phyloP scores from a whole-genome alignment of 1,140 invertebrate species.

The Xylocopa sonorina region DNA sequence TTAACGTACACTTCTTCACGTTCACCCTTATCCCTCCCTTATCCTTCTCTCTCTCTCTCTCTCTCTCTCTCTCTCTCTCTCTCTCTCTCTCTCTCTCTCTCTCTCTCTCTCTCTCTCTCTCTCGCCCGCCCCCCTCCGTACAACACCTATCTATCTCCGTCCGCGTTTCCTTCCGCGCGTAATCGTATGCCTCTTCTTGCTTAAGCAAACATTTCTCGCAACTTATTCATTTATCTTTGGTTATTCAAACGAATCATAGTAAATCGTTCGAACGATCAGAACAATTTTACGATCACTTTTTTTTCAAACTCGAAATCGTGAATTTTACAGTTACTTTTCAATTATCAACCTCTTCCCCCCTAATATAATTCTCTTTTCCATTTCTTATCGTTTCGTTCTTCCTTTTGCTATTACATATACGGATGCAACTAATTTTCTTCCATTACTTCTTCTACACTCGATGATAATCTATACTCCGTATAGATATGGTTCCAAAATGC shows the following conservation, averaged over 20 bases:
- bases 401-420: not conserved
- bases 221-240: constrained; percentile 27
- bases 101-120: not conserved
- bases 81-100: not conserved
- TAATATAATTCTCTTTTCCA: no score
- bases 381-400: not conserved
- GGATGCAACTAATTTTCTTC: not conserved
- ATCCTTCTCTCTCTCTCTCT: not conserved
- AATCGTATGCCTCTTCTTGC: not conserved
- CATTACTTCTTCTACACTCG: no score
- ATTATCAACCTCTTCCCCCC: no score
- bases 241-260: not conserved
- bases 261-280: not conserved
- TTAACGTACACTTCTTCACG: not conserved
- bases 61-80: no score
- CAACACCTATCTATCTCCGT: no score
- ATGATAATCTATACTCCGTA: no score
- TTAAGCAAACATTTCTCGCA: not conserved
- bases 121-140: no score
- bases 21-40: no score
- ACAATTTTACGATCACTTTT: not conserved
- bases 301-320: not conserved
- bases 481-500: not conserved
- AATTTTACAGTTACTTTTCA: not conserved
- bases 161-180: not conserved